Evolutionary conservation across 2,888 invertebrate species (phyloP), one percentile per base, ranked within the genome.

Genomic region (Calameuta filiformis): DNA sequence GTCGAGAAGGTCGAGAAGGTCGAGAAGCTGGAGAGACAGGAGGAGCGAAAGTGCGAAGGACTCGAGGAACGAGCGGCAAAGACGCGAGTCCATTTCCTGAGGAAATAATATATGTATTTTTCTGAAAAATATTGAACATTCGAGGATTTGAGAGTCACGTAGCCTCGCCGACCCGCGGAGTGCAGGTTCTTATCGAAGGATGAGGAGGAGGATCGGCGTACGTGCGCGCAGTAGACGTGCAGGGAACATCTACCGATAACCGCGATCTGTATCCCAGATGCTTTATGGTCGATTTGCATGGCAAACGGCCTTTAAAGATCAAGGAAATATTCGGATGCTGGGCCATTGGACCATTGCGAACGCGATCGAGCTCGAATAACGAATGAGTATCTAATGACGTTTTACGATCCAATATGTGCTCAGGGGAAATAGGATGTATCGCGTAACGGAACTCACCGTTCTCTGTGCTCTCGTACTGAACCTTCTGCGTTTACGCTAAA

Each of bases 351-450:
- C 3, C 73, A 73, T 23, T 6, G 56, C 9, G 56, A 56, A 84
- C 79, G 80, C 82, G 86, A 89, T 89, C 86, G 87, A 85, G 83
- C 85, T 85, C 83, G 86, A 89, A 89, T 88, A 88, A 88, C 86
- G 87, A 87, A 89, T 85, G 87, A 89, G 89, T 88, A 88, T 85
- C 85, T 89, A 89, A 90, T 87, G 87, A 86, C 83, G 81, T 84
- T 88, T 88, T 87, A 87, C 87, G 87, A 86, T 81, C 87, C 86
- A 84, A 87, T 86, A 86, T 85, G 83, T 79, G 85, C 82, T 77
- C 79, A 76, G 23, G 75, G 83, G 81, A 79, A 81, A 81, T 79
- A 79, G 80, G 79, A 80, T 83, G 81, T 84, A 84, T 85, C 83
- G 83, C 56, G 23, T 2, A 56, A 56, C 1, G 23, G 56, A 56